These are phyloP conservation scores for Drosophila repletoides DNA, from an alignment of 1,140 invertebrate genomes.

Conservation along the genomic window DNA sequence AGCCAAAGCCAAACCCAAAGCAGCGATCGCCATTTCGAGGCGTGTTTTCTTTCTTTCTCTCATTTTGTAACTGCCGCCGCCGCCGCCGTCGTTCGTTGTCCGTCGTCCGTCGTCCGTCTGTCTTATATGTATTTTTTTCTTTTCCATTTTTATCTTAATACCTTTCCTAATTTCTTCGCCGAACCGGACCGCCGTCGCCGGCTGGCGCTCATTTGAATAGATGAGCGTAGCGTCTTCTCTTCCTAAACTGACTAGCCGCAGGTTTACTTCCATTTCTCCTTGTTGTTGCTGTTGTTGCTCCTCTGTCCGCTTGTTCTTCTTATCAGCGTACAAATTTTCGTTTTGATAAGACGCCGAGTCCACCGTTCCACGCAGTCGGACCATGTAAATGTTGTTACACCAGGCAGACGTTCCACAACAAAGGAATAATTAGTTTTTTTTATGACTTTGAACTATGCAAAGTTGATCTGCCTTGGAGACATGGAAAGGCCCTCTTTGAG, in stretches of 20 bases:
- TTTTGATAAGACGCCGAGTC: slow-evolving; percentile 63
- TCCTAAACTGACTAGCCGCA: slow-evolving; percentile 14
- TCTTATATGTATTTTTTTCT: neutral
- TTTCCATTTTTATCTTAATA: slow-evolving; percentile 72
- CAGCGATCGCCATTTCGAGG: slow-evolving; percentile 58
- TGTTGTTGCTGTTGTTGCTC: slow-evolving; percentile 13
- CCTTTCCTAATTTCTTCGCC: slow-evolving; percentile 72
- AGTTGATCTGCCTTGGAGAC: neutral
- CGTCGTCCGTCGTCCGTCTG: neutral
- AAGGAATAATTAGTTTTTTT: slow-evolving; percentile 30
- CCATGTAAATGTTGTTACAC: slow-evolving; percentile 51
- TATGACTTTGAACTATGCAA: slow-evolving; percentile 21
- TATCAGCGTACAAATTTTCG: slow-evolving; percentile 75
- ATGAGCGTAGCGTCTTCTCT: slow-evolving; percentile 11
- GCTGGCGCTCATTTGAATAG: slow-evolving; percentile 72
- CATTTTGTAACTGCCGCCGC: slow-evolving; percentile 18
- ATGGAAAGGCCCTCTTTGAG: slow-evolving; percentile 3
- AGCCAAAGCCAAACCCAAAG: slow-evolving; percentile 16
- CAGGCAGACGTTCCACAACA: neutral
- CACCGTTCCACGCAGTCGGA: slow-evolving; percentile 13
- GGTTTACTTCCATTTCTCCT: slow-evolving; percentile 2
- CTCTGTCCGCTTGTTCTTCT: slow-evolving; percentile 34
- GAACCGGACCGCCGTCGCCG: slow-evolving; percentile 10
- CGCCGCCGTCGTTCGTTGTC: slow-evolving; percentile 5
- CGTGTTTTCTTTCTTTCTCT: slow-evolving; percentile 45